These are phyloP conservation scores for Manis crassicaudata DNA, from an alignment of 2,797 vertebrate species.

Conservation along the genomic window DNA sequence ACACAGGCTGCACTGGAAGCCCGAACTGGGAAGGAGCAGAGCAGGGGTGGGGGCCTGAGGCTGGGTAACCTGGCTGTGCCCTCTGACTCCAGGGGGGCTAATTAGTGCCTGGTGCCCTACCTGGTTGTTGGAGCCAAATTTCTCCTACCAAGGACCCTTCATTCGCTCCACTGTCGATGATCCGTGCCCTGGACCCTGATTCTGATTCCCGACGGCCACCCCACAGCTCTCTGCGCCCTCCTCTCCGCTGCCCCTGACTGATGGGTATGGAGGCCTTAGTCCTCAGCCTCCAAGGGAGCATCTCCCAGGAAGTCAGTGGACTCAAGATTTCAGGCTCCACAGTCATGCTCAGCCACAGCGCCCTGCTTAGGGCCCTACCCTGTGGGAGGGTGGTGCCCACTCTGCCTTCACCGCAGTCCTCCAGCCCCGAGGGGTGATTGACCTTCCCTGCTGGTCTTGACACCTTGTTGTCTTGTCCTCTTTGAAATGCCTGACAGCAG, in stretches of 20 bases:
- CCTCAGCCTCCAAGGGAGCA: background rate
- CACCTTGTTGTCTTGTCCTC: constrained; percentile 60
- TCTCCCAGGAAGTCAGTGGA: background rate
- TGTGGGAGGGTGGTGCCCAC: background rate
- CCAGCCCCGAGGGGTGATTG: background rate
- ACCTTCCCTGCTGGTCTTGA: constrained; percentile 50
- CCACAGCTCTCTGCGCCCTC: background rate
- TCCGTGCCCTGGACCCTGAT: background rate
- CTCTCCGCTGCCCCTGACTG: background rate
- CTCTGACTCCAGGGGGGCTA: background rate
- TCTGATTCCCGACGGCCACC: rapidly evolving
- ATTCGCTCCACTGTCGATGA: background rate
- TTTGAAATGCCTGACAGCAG: constrained; percentile 76
- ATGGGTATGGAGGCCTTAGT: background rate
- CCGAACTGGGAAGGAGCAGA: background rate
- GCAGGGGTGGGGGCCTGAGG: background rate
- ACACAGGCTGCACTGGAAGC: background rate
- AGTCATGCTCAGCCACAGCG: rapidly evolving
- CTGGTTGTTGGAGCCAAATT: background rate
- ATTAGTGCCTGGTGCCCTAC: background rate
- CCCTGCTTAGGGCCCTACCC: background rate
- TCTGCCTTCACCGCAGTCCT: too few species aligned
- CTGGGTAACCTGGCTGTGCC: background rate
- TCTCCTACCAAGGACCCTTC: background rate
- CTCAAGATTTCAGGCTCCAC: background rate